Percentiles rank a stretch among this genome's conserved stretches.
These are phyloP conservation scores for Oncorhynchus keta DNA, from an alignment of 2,113 vertebrate genomes.

Conservation along the genomic window DNA sequence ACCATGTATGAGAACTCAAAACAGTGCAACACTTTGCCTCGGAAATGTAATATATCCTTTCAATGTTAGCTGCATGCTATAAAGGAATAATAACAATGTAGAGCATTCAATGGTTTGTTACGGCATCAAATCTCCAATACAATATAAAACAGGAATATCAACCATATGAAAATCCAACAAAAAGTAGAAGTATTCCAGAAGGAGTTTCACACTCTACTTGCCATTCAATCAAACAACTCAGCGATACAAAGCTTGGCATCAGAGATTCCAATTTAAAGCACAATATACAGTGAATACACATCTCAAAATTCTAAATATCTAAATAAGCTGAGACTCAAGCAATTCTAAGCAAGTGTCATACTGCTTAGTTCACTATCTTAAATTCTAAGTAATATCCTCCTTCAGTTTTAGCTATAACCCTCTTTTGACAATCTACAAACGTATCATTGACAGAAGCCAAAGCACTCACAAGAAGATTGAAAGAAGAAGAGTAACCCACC, in stretches of 20 bases:
- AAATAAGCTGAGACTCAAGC: too few relatives aligned
- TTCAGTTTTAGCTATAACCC: too few relatives aligned
- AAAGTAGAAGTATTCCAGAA: neutral
- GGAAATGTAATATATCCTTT: neutral
- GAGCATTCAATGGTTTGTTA: neutral
- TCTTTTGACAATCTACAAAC: too few relatives aligned
- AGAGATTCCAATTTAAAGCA: too few relatives aligned
- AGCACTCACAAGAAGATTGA: constrained; percentile 4
- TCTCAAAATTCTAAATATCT: too few relatives aligned
- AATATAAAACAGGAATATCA: neutral
- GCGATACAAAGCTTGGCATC: too few relatives aligned
- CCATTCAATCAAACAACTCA: too few relatives aligned
- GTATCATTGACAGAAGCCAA: neutral
- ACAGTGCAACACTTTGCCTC: neutral
- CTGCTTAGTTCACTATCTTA: too few relatives aligned
- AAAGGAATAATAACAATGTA: neutral
- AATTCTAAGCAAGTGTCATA: too few relatives aligned
- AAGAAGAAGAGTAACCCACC: constrained; percentile 62
- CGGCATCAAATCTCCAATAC: neutral
- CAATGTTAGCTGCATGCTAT: neutral
- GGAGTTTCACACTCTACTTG: too few relatives aligned
- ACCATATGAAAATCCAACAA: neutral
- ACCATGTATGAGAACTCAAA: neutral
- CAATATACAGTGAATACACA: too few relatives aligned
- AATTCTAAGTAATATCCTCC: too few relatives aligned